These are phyloP conservation scores for Calliphora vicina DNA, from an alignment of 1,140 invertebrate species.

Conservation along the genomic window DNA sequence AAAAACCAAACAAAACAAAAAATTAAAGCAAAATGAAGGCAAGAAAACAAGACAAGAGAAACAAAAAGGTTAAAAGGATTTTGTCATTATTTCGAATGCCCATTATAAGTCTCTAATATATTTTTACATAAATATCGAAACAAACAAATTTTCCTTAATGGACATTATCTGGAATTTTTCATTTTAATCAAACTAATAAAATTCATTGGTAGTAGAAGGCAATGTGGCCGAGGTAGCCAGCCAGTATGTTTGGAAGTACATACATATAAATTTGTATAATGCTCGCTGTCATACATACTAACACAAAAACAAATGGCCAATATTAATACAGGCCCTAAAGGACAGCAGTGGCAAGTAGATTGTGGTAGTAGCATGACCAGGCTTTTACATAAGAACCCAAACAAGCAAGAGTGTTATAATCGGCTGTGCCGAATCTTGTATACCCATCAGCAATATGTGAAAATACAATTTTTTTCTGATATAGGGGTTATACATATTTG, in stretches of 20 bases:
- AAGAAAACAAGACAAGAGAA: too few species aligned
- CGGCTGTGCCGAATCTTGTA: too few species aligned
- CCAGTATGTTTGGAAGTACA: too few species aligned
- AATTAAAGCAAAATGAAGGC: too few species aligned
- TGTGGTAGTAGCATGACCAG: too few species aligned
- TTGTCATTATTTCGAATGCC: not conserved
- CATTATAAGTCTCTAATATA: not conserved
- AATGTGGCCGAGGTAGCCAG: not conserved
- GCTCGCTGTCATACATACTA: not conserved
- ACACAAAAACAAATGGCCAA: not conserved
- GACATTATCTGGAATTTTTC: not conserved
- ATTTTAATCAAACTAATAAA: constrained; percentile 8
- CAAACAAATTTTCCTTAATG: constrained; percentile 2
- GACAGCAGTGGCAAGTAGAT: not conserved
- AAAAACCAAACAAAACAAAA: too few species aligned
- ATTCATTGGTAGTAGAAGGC: not conserved
- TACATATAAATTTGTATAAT: too few species aligned
- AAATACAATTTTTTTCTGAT: too few species aligned
- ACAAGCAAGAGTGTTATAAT: too few species aligned
- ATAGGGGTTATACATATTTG: too few species aligned
- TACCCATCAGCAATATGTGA: too few species aligned
- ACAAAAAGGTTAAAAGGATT: not conserved
- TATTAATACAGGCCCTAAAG: not conserved
- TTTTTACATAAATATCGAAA: not conserved
- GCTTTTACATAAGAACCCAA: not conserved